Conservation (phyloP, 92 coral and sea anemone species). For the Desmophyllum pertusum region DNA sequence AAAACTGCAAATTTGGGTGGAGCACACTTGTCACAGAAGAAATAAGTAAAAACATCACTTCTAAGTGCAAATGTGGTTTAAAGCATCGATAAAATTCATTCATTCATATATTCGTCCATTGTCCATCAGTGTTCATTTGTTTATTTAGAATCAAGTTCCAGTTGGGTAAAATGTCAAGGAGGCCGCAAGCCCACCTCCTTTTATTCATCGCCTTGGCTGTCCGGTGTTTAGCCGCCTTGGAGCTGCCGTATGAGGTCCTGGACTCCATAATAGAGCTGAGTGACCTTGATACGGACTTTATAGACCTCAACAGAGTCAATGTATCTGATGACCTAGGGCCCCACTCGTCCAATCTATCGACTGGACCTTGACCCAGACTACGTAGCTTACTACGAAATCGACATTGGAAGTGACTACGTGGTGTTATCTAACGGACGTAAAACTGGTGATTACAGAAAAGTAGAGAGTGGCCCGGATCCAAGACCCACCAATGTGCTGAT, state of each 20-base stretch:
- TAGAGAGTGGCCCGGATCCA: constrained; percentile 45
- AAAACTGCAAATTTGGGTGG: no score
- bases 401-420: constrained; percentile 23
- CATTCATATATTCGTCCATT: no score
- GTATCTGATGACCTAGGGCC: constrained; percentile 28
- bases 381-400: constrained; percentile 62
- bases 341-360: constrained; percentile 54
- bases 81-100: no score
- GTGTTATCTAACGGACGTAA: not conserved
- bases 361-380: constrained; percentile 62
- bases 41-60: no score
- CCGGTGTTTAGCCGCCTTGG: not conserved
- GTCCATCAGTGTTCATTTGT: no score
- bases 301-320: constrained; percentile 7
- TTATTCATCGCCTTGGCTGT: not conserved
- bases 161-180: not conserved
- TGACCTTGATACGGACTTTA: not conserved
- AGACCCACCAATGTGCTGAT: constrained; percentile 47
- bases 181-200: not conserved
- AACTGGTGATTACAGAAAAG: constrained; percentile 48
- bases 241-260: not conserved
- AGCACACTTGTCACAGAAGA: no score
- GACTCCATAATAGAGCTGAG: not conserved
- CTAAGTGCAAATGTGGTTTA: no score
- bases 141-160: not conserved